Evolutionary conservation across 1,140 invertebrate genomes (phyloP).

Genomic region (Listronotus bonariensis): DNA sequence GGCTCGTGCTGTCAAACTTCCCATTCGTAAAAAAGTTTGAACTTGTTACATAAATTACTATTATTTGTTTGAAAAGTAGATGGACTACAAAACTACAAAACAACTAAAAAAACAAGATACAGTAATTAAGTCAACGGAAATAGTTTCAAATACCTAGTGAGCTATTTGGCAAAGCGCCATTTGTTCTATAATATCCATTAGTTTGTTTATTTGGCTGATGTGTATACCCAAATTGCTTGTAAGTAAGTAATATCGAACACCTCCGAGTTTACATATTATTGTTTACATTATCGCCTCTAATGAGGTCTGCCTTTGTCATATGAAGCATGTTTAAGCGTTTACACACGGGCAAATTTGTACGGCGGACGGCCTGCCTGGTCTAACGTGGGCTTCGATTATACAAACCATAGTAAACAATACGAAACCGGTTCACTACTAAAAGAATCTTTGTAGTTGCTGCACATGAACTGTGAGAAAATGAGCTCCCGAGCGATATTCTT

Average conservation of each 20-base stretch:
- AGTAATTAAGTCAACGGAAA: constrained; percentile 17
- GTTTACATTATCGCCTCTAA: constrained; percentile 20
- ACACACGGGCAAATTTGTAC: constrained; percentile 4
- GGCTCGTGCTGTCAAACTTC: no score
- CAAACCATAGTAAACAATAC: constrained; percentile 43
- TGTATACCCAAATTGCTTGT: constrained; percentile 19
- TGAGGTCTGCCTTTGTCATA: constrained; percentile 1
- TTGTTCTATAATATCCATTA: constrained; percentile 28
- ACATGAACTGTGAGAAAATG: constrained; percentile 39
- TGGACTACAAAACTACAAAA: background rate
- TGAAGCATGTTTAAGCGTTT: background rate
- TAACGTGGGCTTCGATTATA: constrained; percentile 15
- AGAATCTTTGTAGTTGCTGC: constrained; percentile 39
- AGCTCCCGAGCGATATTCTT: constrained; percentile 4
- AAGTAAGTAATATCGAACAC: constrained; percentile 32
- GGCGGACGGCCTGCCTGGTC: constrained; percentile 1
- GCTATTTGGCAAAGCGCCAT: constrained; percentile 34
- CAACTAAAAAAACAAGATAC: background rate
- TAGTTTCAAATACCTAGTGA: constrained; percentile 11
- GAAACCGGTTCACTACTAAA: constrained; percentile 46
- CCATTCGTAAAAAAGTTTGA: no score
- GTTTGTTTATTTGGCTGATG: constrained; percentile 26
- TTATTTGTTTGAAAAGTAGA: background rate
- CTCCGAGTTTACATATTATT: constrained; percentile 7
- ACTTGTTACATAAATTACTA: no score